Conservation (phyloP, 2,888 invertebrate genomes). For the Rhagophthalmus giganteus region DNA sequence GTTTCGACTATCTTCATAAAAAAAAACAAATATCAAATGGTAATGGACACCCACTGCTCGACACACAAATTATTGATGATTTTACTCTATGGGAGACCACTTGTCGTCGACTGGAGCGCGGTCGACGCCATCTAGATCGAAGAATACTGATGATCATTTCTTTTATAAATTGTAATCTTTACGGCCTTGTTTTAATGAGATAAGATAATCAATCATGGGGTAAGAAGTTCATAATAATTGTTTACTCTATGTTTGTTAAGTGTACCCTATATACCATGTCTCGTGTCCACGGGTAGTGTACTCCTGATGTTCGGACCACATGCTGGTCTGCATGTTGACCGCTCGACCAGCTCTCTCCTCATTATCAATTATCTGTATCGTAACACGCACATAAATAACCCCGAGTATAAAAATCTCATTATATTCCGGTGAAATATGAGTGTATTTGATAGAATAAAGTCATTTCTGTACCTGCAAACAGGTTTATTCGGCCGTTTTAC, state of each 20-base stretch:
- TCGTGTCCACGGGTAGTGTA: constrained; percentile 26
- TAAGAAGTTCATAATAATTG: constrained; percentile 35
- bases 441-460: constrained; percentile 47
- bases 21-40: constrained; percentile 39
- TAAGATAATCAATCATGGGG: constrained; percentile 36
- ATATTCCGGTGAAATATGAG: constrained; percentile 49
- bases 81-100: constrained; percentile 37
- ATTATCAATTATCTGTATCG: constrained; percentile 52
- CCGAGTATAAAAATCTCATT: constrained; percentile 50
- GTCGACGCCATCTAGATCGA: constrained; percentile 27
- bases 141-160: constrained; percentile 20
- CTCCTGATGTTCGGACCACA: constrained; percentile 30
- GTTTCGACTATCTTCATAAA: constrained; percentile 25
- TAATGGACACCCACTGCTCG: constrained; percentile 39
- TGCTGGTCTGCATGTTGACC: constrained; percentile 35
- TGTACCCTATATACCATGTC: constrained; percentile 26
- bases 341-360: constrained; percentile 37
- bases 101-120: constrained; percentile 36
- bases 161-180: constrained; percentile 25
- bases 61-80: constrained; percentile 42
- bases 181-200: constrained; percentile 31
- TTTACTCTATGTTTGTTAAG: constrained; percentile 32
- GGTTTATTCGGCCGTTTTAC: constrained; percentile 25
- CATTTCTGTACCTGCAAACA: constrained; percentile 34
- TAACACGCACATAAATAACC: constrained; percentile 50